Conservation (phyloP, 2,113 vertebrate genomes). For the Proteles cristata region DNA sequence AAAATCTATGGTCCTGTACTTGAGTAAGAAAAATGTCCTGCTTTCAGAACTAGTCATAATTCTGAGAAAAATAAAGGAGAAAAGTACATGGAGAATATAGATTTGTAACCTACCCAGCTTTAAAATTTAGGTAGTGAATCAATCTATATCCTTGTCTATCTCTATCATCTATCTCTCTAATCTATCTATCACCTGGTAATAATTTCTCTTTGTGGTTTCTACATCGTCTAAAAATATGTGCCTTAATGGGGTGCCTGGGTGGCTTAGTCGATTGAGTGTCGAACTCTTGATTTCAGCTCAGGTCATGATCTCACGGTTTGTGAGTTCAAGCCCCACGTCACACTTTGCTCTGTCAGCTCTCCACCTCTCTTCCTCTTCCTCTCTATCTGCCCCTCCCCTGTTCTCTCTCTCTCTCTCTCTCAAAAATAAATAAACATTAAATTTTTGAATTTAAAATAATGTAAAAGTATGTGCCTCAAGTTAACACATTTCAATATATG, state of each 20-base stretch:
- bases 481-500: neutral
- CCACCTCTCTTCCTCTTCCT: no score
- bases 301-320: no score
- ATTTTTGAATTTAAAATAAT: no score
- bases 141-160: neutral
- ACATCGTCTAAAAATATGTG: neutral
- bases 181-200: neutral
- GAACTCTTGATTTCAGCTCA: no score
- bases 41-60: neutral
- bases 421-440: no score
- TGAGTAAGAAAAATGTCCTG: slow-evolving; percentile 1
- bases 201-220: neutral
- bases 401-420: no score
- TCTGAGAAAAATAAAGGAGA: neutral
- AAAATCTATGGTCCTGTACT: slow-evolving; percentile 32
- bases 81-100: neutral
- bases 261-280: no score
- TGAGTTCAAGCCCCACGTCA: no score
- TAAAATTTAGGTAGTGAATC: neutral
- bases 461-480: neutral
- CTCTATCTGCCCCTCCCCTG: no score
- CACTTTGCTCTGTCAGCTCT: no score
- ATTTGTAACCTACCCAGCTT: neutral
- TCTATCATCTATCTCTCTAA: neutral
- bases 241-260: no score